Evolutionary conservation across 2,113 vertebrate genomes (phyloP).

Genomic region (Parotia lawesii): DNA sequence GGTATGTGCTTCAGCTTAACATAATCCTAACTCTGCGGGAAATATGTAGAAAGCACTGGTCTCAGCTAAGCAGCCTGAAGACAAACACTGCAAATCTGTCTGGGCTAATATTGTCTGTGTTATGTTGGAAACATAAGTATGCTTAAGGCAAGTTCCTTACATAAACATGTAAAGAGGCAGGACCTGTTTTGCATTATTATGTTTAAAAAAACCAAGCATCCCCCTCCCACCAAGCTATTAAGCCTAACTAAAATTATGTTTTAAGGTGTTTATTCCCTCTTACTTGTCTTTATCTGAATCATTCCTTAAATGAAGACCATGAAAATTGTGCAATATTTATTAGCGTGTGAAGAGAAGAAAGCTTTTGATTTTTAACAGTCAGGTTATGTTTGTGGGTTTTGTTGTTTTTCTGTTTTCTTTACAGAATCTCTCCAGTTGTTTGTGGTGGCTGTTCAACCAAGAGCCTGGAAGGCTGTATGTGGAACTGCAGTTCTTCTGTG

Average conservation of each 20-base stretch:
- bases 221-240: neutral
- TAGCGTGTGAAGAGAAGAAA: neutral
- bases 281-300: neutral
- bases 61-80: neutral
- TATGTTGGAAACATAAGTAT: neutral
- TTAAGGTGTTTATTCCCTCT: constrained; percentile 2
- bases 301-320: neutral
- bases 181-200: neutral
- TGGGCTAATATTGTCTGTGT: neutral
- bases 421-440: constrained; percentile 91
- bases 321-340: neutral
- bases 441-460: constrained; percentile 91
- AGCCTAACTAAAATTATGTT: neutral
- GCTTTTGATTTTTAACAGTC: neutral
- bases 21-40: constrained; percentile 21
- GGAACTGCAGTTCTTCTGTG: constrained; percentile 95
- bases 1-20: constrained; percentile 10
- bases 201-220: neutral
- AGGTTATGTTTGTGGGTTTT: neutral
- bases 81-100: constrained; percentile 17
- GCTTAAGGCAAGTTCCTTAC: neutral
- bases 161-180: neutral
- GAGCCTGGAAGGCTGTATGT: constrained; percentile 88
- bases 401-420: neutral
- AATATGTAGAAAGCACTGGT: neutral